phyloP scores from a whole-genome alignment of 2,888 invertebrate species.

The Melieria picta region DNA sequence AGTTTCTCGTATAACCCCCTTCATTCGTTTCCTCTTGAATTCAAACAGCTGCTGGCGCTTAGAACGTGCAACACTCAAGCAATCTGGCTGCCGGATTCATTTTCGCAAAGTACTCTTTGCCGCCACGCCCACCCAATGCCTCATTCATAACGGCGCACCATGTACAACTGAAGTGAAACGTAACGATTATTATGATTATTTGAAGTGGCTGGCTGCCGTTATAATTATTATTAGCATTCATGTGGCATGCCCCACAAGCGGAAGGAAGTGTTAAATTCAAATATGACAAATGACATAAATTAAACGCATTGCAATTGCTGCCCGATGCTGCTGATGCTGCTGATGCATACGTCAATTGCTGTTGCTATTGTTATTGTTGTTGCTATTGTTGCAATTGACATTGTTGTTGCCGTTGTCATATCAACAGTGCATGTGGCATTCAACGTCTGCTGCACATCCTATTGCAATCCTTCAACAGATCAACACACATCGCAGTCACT shows the following conservation, averaged over 20 bases:
- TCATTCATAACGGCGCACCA: background rate
- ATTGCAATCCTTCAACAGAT: background rate
- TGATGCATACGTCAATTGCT: background rate
- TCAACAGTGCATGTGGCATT: conserved; percentile 4
- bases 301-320: conserved; percentile 31
- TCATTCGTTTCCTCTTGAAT: no score
- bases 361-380: background rate
- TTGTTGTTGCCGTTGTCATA: background rate
- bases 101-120: background rate
- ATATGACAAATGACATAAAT: conserved; percentile 49
- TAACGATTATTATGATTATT: no score
- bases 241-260: conserved; percentile 32
- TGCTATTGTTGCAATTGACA: background rate
- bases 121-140: background rate
- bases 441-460: conserved; percentile 20
- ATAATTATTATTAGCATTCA: conserved; percentile 20
- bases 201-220: no score
- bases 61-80: no score
- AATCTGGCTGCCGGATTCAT: no score
- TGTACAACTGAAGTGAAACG: background rate
- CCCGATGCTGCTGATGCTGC: background rate
- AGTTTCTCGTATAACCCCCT: no score
- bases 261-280: conserved; percentile 48
- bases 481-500: no score
- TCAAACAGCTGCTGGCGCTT: no score